phyloP scores from a whole-genome alignment of 2,888 invertebrate genomes.

The Mimumesa dahlbomi region DNA sequence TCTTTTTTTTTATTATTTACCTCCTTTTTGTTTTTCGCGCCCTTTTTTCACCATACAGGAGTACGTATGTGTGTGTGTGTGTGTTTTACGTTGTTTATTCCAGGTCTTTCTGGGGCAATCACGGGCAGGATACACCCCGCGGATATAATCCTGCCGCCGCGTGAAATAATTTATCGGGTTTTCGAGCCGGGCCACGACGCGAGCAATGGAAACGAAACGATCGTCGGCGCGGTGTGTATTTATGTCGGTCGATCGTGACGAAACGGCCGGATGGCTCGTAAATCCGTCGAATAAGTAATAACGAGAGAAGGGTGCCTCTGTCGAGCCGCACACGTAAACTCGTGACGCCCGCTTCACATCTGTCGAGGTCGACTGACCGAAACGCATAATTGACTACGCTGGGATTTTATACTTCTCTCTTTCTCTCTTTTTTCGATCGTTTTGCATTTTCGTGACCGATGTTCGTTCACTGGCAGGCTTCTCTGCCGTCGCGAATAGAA shows the following conservation, averaged over 20 bases:
- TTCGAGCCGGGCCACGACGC: not conserved
- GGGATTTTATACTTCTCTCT: no score
- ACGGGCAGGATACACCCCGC: slow-evolving; percentile 7
- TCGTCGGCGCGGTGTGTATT: slow-evolving; percentile 38
- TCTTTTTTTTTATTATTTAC: no score
- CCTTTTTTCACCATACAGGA: no score
- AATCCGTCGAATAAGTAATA: slow-evolving; percentile 62
- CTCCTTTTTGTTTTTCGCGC: not conserved
- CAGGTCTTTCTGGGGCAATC: slow-evolving; percentile 2
- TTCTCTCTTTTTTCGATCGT: no score
- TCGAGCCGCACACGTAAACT: slow-evolving; percentile 25
- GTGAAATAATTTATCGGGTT: slow-evolving; percentile 46
- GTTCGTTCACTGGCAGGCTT: no score
- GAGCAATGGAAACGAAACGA: slow-evolving; percentile 20
- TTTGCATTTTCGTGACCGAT: not conserved
- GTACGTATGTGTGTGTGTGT: no score
- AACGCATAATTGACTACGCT: slow-evolving; percentile 40
- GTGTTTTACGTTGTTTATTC: not conserved
- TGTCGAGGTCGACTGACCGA: slow-evolving; percentile 25
- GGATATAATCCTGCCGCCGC: slow-evolving; percentile 23
- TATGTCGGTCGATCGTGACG: slow-evolving; percentile 55
- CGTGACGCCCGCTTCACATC: slow-evolving; percentile 19
- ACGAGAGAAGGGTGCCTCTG: slow-evolving; percentile 30
- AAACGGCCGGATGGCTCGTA: slow-evolving; percentile 52
- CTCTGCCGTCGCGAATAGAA: no score